phyloP scores from a whole-genome alignment of 1,140 invertebrate species.

The Drosophila malerkotliana region DNA sequence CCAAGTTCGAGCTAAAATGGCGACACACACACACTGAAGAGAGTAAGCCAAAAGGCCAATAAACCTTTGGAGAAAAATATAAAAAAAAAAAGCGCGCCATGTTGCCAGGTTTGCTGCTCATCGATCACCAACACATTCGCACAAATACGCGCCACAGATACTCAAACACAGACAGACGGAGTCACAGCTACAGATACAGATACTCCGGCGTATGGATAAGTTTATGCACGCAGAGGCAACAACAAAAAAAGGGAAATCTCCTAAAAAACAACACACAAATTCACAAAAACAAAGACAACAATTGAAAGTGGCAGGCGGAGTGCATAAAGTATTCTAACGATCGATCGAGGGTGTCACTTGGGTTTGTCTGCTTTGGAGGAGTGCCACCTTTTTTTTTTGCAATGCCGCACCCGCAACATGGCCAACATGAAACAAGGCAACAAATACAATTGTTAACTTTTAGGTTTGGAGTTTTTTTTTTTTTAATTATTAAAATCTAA shows the following conservation, averaged over 20 bases:
- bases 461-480: no score
- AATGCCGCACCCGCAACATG: conserved; percentile 58
- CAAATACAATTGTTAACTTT: no score
- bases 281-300: conserved; percentile 45
- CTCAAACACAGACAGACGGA: conserved; percentile 3
- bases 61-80: conserved; percentile 60
- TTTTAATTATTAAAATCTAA: background rate
- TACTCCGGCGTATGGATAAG: conserved; percentile 5
- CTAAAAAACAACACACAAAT: conserved; percentile 1
- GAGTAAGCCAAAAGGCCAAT: conserved; percentile 77
- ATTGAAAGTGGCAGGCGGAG: conserved; percentile 63
- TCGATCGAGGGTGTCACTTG: conserved; percentile 23
- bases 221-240: conserved; percentile 34
- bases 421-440: background rate
- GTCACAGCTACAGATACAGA: conserved; percentile 10
- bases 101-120: conserved; percentile 59
- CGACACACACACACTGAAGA: conserved; percentile 52
- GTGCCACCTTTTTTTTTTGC: conserved; percentile 47
- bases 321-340: conserved; percentile 67
- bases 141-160: conserved; percentile 18
- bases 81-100: conserved; percentile 52
- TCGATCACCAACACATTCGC: conserved; percentile 59
- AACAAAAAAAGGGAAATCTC: conserved; percentile 65
- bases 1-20: conserved; percentile 67
- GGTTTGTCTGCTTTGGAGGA: conserved; percentile 24